Evolutionary conservation across 2,888 invertebrate genomes (phyloP).

Genomic region (Sphinx pinastri): DNA sequence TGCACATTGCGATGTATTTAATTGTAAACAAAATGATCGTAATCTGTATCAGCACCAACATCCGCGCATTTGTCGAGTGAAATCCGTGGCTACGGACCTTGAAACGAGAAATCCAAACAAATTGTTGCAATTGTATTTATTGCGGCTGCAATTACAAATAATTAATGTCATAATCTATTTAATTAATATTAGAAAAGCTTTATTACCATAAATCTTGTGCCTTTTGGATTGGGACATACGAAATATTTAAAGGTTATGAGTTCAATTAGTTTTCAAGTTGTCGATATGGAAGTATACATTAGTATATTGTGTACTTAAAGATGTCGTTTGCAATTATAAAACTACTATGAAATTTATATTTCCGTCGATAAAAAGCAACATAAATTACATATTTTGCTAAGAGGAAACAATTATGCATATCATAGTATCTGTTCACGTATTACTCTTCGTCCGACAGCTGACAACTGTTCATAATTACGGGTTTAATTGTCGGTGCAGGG

Average conservation of each 20-base stretch:
- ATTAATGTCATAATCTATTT: not conserved
- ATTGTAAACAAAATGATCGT: slow-evolving; percentile 20
- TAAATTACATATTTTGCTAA: not conserved
- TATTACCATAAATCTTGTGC: too few relatives aligned
- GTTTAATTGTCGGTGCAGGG: slow-evolving; percentile 34
- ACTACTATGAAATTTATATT: not conserved
- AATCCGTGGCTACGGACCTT: slow-evolving; percentile 25
- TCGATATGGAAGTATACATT: too few relatives aligned
- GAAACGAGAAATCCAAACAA: slow-evolving; percentile 24
- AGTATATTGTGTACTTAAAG: too few relatives aligned
- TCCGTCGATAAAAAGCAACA: not conserved
- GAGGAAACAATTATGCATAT: slow-evolving; percentile 2
- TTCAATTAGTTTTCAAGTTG: not conserved
- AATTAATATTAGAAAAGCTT: not conserved
- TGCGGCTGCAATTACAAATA: not conserved
- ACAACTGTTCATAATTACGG: slow-evolving; percentile 35
- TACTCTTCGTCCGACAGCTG: slow-evolving; percentile 40
- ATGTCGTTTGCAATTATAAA: too few relatives aligned
- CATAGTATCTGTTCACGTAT: slow-evolving; percentile 23
- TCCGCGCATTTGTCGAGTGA: slow-evolving; percentile 26
- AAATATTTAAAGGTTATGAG: too few relatives aligned
- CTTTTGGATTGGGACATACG: too few relatives aligned
- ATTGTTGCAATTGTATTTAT: slow-evolving; percentile 17
- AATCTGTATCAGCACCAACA: slow-evolving; percentile 27
- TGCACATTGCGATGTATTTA: not conserved